Evolutionary conservation across 2,113 vertebrate species (phyloP).

Genomic region (Seriola aureovittata): DNA sequence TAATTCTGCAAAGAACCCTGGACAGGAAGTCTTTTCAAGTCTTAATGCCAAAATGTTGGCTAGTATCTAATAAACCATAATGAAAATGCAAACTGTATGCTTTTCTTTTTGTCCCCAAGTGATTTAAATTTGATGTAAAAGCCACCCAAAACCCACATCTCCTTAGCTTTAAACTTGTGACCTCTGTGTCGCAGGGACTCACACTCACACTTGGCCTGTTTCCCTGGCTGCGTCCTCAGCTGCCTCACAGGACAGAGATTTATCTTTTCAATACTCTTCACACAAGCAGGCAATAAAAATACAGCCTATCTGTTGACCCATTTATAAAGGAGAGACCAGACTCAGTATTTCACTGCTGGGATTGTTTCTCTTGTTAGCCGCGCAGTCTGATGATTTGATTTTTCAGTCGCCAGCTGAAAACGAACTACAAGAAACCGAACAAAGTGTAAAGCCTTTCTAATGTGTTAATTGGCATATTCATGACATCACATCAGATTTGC

Average conservation of each 20-base stretch:
- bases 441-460: not conserved
- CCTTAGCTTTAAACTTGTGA: not conserved
- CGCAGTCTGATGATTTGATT: conserved; percentile 24
- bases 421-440: not conserved
- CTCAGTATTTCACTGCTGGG: not conserved
- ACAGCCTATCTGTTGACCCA: not conserved
- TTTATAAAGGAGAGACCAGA: conserved; percentile 5
- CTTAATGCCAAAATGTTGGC: too few relatives aligned
- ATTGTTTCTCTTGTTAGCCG: conserved; percentile 5
- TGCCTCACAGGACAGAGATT: conserved; percentile 40
- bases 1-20: too few relatives aligned
- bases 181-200: not conserved
- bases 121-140: too few relatives aligned
- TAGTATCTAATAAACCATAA: too few relatives aligned
- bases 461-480: too few relatives aligned
- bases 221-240: conserved; percentile 13
- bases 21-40: too few relatives aligned
- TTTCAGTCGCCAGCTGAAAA: conserved; percentile 3
- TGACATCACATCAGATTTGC: too few relatives aligned
- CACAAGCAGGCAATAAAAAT: conserved; percentile 41
- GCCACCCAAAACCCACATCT: too few relatives aligned
- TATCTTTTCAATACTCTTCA: conserved; percentile 44
- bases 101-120: too few relatives aligned
- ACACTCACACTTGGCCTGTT: not conserved
- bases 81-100: too few relatives aligned